phyloP scores from a whole-genome alignment of 2,113 vertebrate genomes.

The Gorsachius goisagi region DNA sequence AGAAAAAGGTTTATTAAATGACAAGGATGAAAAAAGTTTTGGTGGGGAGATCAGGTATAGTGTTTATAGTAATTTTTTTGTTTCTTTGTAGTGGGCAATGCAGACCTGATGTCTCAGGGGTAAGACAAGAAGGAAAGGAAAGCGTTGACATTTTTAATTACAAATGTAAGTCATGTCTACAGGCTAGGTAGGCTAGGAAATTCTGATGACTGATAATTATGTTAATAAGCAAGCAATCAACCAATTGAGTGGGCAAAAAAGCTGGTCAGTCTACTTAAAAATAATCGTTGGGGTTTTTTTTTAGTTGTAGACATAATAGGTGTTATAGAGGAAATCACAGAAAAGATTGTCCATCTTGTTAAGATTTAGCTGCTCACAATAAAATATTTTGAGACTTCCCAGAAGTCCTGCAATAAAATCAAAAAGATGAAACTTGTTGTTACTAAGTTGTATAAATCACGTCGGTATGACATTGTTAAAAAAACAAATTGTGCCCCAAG shows the following conservation, averaged over 20 bases:
- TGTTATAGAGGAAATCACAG: background rate
- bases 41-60: background rate
- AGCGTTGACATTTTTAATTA: background rate
- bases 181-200: background rate
- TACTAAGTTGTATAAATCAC: background rate
- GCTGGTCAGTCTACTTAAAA: background rate
- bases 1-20: background rate
- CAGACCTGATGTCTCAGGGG: background rate
- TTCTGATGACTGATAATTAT: background rate
- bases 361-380: background rate
- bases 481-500: background rate
- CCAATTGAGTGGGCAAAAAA: background rate
- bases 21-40: background rate
- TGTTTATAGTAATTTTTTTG: background rate
- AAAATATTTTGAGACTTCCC: background rate
- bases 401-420: background rate
- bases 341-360: background rate
- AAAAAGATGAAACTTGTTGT: background rate
- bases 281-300: fast-evolving
- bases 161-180: background rate
- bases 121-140: background rate
- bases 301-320: background rate
- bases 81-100: background rate
- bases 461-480: background rate
- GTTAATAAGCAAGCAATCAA: background rate